These are phyloP conservation scores for Caenorhabditis auriculariae DNA, from an alignment of 2,888 invertebrate species.

Conservation along the genomic window DNA sequence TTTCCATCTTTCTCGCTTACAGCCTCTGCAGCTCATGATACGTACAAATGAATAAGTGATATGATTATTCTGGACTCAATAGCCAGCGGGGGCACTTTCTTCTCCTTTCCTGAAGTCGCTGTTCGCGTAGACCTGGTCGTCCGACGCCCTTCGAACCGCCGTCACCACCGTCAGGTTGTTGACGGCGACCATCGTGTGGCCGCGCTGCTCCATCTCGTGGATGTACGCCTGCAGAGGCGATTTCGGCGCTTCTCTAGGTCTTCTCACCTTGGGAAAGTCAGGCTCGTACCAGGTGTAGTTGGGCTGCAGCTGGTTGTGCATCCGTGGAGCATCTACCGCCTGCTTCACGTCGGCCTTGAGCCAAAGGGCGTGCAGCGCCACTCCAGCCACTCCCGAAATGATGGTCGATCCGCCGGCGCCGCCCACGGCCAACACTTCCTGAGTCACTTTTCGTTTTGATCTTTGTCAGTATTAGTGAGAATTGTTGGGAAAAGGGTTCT, in stretches of 20 bases:
- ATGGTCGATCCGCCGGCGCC: slow-evolving; percentile 61
- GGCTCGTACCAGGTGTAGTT: slow-evolving; percentile 41
- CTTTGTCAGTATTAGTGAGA: background rate
- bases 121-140: slow-evolving; percentile 57
- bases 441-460: background rate
- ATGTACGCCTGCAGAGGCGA: slow-evolving; percentile 29
- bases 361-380: slow-evolving; percentile 47
- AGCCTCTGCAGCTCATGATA: too few relatives aligned
- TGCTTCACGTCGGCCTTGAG: slow-evolving; percentile 38
- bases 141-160: slow-evolving; percentile 39
- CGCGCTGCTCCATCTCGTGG: slow-evolving; percentile 28
- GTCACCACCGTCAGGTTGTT: slow-evolving; percentile 54
- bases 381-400: slow-evolving; percentile 57
- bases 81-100: slow-evolving; percentile 60
- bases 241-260: background rate
- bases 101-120: slow-evolving; percentile 59
- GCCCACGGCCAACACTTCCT: slow-evolving; percentile 48
- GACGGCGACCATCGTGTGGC: slow-evolving; percentile 38
- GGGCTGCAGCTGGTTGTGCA: slow-evolving; percentile 76
- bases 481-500: too few relatives aligned
- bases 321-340: slow-evolving; percentile 77
- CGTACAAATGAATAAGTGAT: too few relatives aligned
- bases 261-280: slow-evolving; percentile 37
- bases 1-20: too few relatives aligned
- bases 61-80: too few relatives aligned